Conservation (phyloP, 2,797 vertebrate species). For the Phoebastria nigripes region DNA sequence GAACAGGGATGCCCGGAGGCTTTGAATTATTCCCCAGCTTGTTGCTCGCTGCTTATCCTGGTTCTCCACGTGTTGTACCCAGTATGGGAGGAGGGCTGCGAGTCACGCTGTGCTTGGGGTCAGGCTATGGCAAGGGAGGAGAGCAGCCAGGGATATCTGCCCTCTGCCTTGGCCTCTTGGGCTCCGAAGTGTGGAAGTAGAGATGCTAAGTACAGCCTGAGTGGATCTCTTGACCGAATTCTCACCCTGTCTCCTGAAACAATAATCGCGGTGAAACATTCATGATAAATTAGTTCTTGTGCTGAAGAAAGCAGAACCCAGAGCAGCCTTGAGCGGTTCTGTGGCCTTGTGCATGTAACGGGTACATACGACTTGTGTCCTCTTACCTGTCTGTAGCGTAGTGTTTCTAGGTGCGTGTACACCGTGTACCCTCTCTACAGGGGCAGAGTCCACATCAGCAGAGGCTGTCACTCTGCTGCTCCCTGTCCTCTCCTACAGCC, state of each 20-base stretch:
- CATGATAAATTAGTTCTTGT: neutral
- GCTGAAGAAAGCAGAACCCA: neutral
- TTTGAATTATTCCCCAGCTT: neutral
- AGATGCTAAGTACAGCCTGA: neutral
- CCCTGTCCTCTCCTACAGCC: neutral
- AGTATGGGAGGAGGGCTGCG: rapidly evolving
- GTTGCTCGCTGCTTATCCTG: neutral
- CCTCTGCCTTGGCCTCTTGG: neutral
- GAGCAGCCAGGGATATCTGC: neutral
- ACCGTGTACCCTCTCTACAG: neutral
- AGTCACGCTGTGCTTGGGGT: rapidly evolving
- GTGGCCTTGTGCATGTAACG: neutral
- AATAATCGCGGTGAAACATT: neutral
- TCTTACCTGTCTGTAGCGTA: neutral
- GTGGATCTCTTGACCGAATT: neutral
- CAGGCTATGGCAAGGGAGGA: neutral
- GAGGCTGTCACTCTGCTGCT: neutral
- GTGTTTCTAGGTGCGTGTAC: neutral
- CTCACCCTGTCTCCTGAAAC: neutral
- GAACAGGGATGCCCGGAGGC: neutral
- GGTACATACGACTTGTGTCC: rapidly evolving
- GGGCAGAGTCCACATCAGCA: neutral
- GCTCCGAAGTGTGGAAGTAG: neutral
- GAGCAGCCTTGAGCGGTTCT: neutral
- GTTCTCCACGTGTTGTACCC: neutral